Percentiles rank a stretch among this genome's conserved stretches.
phyloP scores from a whole-genome alignment of 2,797 vertebrate species.

The Pteropus rufus region DNA sequence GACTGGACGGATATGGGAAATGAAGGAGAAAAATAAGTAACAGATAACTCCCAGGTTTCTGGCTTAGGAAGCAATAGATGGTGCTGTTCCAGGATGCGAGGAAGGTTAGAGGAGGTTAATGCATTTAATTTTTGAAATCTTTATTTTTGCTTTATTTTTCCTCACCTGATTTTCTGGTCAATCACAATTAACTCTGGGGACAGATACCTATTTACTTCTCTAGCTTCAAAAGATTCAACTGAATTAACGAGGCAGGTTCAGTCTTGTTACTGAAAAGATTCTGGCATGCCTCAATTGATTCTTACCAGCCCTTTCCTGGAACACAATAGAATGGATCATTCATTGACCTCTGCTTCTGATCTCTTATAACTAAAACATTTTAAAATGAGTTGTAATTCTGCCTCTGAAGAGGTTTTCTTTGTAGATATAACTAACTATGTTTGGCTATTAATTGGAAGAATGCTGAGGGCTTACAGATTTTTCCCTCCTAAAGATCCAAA shows the following conservation, averaged over 20 bases:
- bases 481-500: not conserved
- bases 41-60: not conserved
- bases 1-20: not conserved
- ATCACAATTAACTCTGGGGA: constrained; percentile 14
- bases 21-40: not conserved
- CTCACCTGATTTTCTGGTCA: constrained; percentile 33
- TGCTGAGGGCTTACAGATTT: not conserved
- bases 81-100: not conserved
- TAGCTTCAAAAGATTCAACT: constrained; percentile 26
- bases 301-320: not conserved
- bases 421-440: not conserved
- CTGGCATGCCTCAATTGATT: not conserved
- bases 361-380: not conserved
- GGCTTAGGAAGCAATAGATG: not conserved
- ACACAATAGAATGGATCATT: not conserved
- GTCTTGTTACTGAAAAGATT: constrained; percentile 42
- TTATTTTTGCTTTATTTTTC: not conserved
- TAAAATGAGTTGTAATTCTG: not conserved
- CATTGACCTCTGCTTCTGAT: not conserved
- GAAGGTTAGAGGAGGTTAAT: not conserved
- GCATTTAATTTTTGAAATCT: not conserved
- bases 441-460: not conserved
- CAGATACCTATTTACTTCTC: not conserved
- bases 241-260: constrained; percentile 34
- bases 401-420: not conserved